A percentile compares a stretch with the other conserved stretches of the same genome.
phyloP scores from a whole-genome alignment of 1,140 invertebrate genomes.

The Branchinecta lindahli region DNA sequence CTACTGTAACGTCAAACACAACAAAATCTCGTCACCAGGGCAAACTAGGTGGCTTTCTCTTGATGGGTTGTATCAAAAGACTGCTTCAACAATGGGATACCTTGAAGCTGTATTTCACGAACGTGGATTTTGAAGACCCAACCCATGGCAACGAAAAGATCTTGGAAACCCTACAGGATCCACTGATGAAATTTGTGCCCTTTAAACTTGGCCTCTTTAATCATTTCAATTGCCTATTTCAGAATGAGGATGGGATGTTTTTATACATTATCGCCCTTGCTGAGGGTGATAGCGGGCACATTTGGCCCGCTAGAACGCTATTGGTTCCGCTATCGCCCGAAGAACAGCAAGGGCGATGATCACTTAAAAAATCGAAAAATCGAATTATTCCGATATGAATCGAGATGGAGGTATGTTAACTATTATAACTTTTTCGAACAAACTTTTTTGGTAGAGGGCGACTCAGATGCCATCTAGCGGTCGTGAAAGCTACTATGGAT shows the following conservation, averaged over 20 bases:
- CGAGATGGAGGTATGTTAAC: no score
- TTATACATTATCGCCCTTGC: no score
- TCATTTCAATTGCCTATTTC: slow-evolving; percentile 26
- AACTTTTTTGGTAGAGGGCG: no score
- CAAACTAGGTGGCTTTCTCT: slow-evolving; percentile 28
- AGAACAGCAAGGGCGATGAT: no score
- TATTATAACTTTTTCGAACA: no score
- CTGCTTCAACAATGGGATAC: slow-evolving; percentile 28
- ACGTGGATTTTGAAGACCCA: slow-evolving; percentile 27
- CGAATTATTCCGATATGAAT: no score
- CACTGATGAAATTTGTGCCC: slow-evolving; percentile 26
- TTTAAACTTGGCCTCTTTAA: slow-evolving; percentile 27
- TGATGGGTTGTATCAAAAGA: slow-evolving; percentile 28
- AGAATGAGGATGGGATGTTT: slow-evolving; percentile 26
- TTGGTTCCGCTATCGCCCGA: no score
- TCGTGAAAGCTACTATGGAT: no score
- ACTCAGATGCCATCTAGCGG: no score
- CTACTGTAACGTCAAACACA: slow-evolving; percentile 27
- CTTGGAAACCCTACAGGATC: slow-evolving; percentile 27
- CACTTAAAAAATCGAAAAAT: no score
- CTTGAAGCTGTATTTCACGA: slow-evolving; percentile 27
- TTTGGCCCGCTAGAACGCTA: no score
- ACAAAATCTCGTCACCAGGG: slow-evolving; percentile 28
- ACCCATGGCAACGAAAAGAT: slow-evolving; percentile 29
- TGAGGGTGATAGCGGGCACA: no score